Evolutionary conservation across 30 jellyfish, hydroid and myxozoan species (phyloP), one percentile per base, ranked within the genome.

Genomic region (Turritopsis dohrnii): DNA sequence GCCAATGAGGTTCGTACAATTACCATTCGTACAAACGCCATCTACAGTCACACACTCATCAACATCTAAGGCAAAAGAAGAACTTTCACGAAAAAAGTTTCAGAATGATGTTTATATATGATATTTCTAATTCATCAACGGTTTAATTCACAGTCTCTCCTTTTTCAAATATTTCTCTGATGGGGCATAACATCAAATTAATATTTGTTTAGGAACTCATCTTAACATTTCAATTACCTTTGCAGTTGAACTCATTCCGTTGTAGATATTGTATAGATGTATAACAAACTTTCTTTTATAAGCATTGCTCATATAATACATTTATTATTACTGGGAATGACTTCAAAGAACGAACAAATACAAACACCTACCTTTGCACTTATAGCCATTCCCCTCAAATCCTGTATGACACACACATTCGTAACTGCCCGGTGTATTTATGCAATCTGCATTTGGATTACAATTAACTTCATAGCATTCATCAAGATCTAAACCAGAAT

Each of bases 361-460:
- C n/a, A n/a, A n/a, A n/a, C n/a, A n/a, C 71, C 3, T 76, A 90
- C 97, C 97, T 5, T 41, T 21, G 82, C 97, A 90, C 73, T 82
- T 77, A 18, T 85, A 79, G 21, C 97, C 97, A 81, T 80, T 71
- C 25, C 96, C 97, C 13, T 86, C 84, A 52, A 53, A 86, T 28
- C 97, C 97, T 28, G 89, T 65, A 16, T 83, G 89, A 76, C 97
- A 91, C 52, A 41, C 77, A 71, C 97, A 91, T 7, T 80, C 87
- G 66, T 79, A 87, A 29, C 71, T 29, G 22, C 97, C 97, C 19
- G 73, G 76, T 27, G 21, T 52, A 74, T 91, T 91, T 7, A 87
- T 84, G 84, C 97, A 91, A 27, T 77, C 94, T 8, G 96, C 96
- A 83, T 82, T 0, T 17, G 82, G 75, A 71, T 79, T 66, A 73